These are phyloP conservation scores for Tenebrio molitor DNA, from an alignment of 1,140 invertebrate genomes.

Conservation along the genomic window DNA sequence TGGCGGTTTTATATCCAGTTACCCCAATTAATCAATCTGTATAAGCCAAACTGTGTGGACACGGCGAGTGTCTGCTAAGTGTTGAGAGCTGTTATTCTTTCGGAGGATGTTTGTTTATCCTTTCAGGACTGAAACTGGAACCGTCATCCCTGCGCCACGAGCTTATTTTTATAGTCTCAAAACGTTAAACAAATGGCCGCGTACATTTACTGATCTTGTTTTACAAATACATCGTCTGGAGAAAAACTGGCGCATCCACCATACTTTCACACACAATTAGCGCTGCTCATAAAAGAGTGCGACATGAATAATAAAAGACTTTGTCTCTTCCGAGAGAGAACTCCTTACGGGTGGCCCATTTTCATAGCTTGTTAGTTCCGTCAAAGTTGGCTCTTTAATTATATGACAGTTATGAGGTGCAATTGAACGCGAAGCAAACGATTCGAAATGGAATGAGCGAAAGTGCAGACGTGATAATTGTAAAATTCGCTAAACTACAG, in stretches of 20 bases:
- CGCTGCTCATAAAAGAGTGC: not conserved
- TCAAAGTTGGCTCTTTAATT: constrained; percentile 28
- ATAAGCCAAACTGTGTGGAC: constrained; percentile 41
- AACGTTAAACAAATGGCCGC: constrained; percentile 49
- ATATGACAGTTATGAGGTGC: not conserved
- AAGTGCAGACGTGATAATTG: constrained; percentile 30
- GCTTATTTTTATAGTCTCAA: constrained; percentile 50
- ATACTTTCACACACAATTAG: constrained; percentile 30
- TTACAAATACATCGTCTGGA: constrained; percentile 17
- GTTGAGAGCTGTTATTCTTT: constrained; percentile 41
- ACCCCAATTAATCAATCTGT: constrained; percentile 46
- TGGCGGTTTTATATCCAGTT: constrained; percentile 37
- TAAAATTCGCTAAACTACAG: constrained; percentile 34
- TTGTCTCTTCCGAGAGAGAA: not conserved
- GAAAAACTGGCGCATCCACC: constrained; percentile 30
- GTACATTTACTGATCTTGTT: constrained; percentile 28
- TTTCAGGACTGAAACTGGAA: constrained; percentile 46
- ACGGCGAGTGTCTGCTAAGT: constrained; percentile 41
- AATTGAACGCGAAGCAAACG: not conserved
- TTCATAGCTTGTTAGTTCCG: constrained; percentile 30
- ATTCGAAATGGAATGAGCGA: constrained; percentile 20
- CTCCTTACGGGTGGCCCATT: constrained; percentile 11
- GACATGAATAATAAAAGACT: constrained; percentile 22
- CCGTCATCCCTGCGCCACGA: constrained; percentile 36
- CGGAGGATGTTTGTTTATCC: constrained; percentile 45